Evolutionary conservation across 2,888 invertebrate genomes (phyloP).

Genomic region (Callyntrura sp.): DNA sequence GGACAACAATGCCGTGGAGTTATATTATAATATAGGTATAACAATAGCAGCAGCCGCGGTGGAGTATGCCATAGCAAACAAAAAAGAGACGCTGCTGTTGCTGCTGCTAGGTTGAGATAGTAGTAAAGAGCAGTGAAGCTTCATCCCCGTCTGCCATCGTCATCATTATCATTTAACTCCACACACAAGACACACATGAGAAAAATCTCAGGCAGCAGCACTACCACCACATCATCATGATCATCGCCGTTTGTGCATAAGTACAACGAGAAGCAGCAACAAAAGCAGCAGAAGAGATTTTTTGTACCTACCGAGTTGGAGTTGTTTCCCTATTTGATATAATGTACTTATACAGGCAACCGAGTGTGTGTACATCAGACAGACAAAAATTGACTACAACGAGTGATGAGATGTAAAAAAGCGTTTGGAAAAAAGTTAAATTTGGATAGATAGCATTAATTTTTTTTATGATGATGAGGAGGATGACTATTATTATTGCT

Average conservation of each 20-base stretch:
- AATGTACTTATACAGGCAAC: slow-evolving; percentile 3
- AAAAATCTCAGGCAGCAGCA: slow-evolving; percentile 24
- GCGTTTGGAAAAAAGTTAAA: slow-evolving; percentile 54
- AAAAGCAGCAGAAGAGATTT: slow-evolving; percentile 8
- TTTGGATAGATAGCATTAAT: slow-evolving; percentile 60
- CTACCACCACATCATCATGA: slow-evolving; percentile 11
- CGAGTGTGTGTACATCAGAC: background rate
- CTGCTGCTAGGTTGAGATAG: slow-evolving; percentile 1
- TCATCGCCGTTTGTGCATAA: no score
- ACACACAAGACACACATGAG: slow-evolving; percentile 34
- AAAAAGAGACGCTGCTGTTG: background rate
- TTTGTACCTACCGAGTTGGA: background rate
- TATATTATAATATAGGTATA: background rate
- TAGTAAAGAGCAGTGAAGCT: slow-evolving; percentile 17
- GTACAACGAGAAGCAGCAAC: no score
- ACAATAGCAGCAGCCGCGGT: background rate
- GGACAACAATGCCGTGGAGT: background rate
- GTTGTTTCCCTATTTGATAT: slow-evolving; percentile 47
- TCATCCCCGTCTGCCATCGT: slow-evolving; percentile 34
- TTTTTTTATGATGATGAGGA: slow-evolving; percentile 59
- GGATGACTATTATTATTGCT: slow-evolving; percentile 19
- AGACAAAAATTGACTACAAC: background rate
- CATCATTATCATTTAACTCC: slow-evolving; percentile 11
- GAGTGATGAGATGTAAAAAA: slow-evolving; percentile 20
- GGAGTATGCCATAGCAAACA: slow-evolving; percentile 21